Evolutionary conservation across 2,888 invertebrate genomes (phyloP).

Genomic region (Zaprionus lineosus): DNA sequence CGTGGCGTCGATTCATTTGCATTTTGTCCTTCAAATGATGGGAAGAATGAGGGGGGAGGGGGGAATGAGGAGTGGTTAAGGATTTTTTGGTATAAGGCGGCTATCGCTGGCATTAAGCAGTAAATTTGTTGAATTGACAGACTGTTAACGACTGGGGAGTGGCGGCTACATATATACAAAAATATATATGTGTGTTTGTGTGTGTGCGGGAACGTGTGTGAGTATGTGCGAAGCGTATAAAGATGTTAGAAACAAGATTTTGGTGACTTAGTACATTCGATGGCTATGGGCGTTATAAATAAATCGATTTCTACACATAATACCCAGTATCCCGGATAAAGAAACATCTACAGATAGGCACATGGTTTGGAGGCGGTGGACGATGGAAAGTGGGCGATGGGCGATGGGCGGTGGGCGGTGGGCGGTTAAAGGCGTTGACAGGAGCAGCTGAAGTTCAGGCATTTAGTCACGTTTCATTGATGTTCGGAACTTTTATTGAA

Average conservation of each 20-base stretch:
- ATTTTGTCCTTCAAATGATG: too few relatives aligned
- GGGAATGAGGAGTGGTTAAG: not conserved
- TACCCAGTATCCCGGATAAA: not conserved
- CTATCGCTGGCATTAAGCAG: conserved; percentile 7
- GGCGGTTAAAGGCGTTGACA: conserved; percentile 3
- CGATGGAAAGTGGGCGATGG: not conserved
- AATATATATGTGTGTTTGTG: not conserved
- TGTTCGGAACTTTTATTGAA: conserved; percentile 51
- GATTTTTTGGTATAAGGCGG: too few relatives aligned
- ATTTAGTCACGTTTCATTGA: conserved; percentile 63
- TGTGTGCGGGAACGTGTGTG: conserved; percentile 7
- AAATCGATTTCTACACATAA: conserved; percentile 64
- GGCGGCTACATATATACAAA: not conserved
- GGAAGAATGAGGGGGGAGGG: not conserved
- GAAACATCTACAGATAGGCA: conserved; percentile 1
- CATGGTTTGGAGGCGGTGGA: not conserved
- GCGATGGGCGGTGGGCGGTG: not conserved
- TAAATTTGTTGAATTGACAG: conserved; percentile 50
- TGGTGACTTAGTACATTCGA: conserved; percentile 28
- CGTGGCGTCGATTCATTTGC: conserved; percentile 47
- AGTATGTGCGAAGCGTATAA: too few relatives aligned
- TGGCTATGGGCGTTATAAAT: conserved; percentile 25
- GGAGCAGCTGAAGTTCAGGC: conserved; percentile 10
- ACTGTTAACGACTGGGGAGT: conserved; percentile 29
- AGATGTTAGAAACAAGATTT: conserved; percentile 49